Evolutionary conservation across 2,113 vertebrate genomes (phyloP).

Genomic region (Takifugu flavidus): DNA sequence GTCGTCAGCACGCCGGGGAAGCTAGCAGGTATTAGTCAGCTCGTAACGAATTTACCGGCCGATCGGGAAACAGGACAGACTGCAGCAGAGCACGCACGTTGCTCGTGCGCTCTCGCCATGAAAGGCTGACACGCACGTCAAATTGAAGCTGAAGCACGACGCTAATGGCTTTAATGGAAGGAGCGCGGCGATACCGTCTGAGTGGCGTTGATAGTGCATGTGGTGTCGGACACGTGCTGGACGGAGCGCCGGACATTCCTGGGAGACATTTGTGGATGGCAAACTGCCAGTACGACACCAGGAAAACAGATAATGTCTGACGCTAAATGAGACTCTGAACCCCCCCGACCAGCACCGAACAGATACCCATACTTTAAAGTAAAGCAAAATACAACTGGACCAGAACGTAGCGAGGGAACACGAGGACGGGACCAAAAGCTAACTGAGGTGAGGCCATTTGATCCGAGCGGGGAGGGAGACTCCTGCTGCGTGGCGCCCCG

Average conservation of each 20-base stretch:
- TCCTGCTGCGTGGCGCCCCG: conserved; percentile 20
- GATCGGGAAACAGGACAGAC: conserved; percentile 9
- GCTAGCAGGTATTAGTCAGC: no score
- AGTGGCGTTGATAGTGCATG: conserved; percentile 18
- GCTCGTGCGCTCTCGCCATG: background rate
- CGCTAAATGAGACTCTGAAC: no score
- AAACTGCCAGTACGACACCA: no score
- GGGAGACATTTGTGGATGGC: no score
- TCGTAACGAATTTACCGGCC: background rate
- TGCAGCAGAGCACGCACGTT: background rate
- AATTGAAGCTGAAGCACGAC: background rate
- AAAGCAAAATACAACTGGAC: background rate
- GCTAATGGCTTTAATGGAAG: conserved; percentile 34
- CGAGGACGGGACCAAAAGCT: conserved; percentile 2
- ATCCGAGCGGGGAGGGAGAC: conserved; percentile 35
- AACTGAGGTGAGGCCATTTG: conserved; percentile 43
- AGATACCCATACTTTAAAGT: no score
- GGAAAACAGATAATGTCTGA: no score
- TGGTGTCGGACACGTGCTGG: no score
- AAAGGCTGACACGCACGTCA: conserved; percentile 1
- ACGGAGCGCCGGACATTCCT: no score
- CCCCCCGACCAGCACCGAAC: no score
- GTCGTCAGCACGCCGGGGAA: no score
- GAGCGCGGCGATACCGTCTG: conserved; percentile 1
- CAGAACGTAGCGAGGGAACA: conserved; percentile 1